Evolutionary conservation across 1,140 invertebrate species (phyloP), one percentile per base, ranked within the genome.

Genomic region (Yoshiicerus persimilis): DNA sequence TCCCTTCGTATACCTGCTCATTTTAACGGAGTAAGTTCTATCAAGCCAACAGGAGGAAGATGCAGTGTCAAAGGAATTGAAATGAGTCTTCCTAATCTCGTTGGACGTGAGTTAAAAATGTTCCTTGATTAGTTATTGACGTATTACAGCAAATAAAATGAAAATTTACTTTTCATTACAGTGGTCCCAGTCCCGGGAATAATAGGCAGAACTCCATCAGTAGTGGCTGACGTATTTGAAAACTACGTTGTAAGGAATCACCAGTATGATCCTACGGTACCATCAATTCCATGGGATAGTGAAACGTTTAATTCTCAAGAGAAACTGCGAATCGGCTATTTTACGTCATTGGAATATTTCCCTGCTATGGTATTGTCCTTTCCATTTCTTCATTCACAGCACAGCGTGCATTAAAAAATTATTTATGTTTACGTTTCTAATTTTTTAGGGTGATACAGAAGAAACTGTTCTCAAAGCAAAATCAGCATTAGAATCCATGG

Each of bases 281-380:
- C 83, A 1, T 89, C 88, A 8, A 88, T 90, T 47, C 88, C 87
- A 36, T 90, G 87, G 87, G 70, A 88, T 85, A 36, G 80, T 83
- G 88, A 80, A 77, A 11, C 84, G 4, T 90, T 88, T 80, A 20
- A 87, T 77, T 88, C 87, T 16, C 87, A 88, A 66, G 70, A 88
- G 83, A 90, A 90, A 75, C 83, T 90, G 11, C 41, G 89, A 10
- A 90, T 90, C 41, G 89, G 89, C 2, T 88, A 88, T 36, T 87
- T 90, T 16, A 87, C 85, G 0, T 77, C 85, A 9, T 25, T 88
- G 10, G 80, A 86, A 16, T 90, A 85, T 47, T 90, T 90, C 36
- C 89, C 89, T 16, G 36, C 87, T 32, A 89, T 89, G 88, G 47
- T 56, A 56, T 47, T 47, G n/a, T 47, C 41, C 13, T 0, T 20